Conservation (phyloP, 2,888 invertebrate genomes). For the Phorcus lineatus region DNA sequence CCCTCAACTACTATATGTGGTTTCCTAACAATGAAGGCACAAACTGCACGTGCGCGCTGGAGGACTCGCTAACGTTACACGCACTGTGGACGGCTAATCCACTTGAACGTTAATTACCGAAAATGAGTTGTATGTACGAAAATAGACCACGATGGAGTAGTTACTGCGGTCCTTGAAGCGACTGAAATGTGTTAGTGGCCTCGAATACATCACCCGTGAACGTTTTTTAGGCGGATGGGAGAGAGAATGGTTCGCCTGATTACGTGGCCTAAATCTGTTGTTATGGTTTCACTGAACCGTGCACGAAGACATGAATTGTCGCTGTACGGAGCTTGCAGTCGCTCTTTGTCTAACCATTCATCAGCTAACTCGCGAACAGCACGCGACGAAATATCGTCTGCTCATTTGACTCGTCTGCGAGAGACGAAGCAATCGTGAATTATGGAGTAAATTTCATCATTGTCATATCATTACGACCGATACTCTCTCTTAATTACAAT, state of each 20-base stretch:
- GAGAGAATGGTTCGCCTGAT: background rate
- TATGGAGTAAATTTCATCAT: conserved; percentile 1
- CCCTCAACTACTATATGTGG: background rate
- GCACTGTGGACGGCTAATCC: background rate
- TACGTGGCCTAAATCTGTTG: conserved; percentile 4
- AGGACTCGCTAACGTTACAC: background rate
- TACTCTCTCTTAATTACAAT: background rate
- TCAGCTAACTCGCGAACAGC: background rate
- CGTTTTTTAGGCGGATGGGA: too few species aligned
- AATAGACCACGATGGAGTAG: too few species aligned
- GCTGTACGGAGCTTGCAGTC: background rate
- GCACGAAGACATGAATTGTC: background rate
- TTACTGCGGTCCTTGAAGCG: too few species aligned
- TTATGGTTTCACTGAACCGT: conserved; percentile 1
- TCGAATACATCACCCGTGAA: too few species aligned
- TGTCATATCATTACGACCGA: conserved; percentile 4
- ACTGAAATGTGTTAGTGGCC: too few species aligned
- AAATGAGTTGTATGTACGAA: too few species aligned
- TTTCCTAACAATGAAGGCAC: background rate
- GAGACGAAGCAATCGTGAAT: background rate
- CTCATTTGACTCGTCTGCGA: background rate
- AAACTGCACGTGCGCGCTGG: background rate
- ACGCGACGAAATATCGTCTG: conserved; percentile 13
- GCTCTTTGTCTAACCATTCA: background rate
- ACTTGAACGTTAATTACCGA: background rate